These are phyloP conservation scores for Brenthis daphne DNA, from an alignment of 2,888 invertebrate genomes.

Conservation along the genomic window DNA sequence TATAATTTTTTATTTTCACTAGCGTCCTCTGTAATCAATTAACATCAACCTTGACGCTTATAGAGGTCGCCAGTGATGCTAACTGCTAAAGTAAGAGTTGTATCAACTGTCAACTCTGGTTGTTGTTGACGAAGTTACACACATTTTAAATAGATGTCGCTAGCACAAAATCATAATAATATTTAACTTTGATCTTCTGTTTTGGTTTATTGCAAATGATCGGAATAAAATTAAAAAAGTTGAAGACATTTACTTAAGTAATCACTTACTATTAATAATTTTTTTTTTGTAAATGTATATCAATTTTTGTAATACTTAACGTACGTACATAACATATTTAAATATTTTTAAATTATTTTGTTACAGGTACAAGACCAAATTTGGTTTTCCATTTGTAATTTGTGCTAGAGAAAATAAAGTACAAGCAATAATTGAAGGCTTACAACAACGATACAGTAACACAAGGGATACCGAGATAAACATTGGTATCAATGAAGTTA, in stretches of 20 bases:
- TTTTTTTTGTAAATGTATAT: background rate
- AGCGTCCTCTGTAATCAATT: no score
- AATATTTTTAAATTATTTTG: background rate
- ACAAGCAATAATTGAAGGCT: constrained; percentile 80
- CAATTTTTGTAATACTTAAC: background rate
- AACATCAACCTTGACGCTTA: no score
- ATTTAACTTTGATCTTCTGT: no score
- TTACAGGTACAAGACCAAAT: constrained; percentile 84
- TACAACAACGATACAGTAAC: constrained; percentile 80
- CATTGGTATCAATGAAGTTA: constrained; percentile 84
- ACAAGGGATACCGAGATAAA: constrained; percentile 77
- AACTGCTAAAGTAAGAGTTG: no score
- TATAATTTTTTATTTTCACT: no score
- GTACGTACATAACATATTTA: no score
- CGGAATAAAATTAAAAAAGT: no score
- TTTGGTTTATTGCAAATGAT: no score
- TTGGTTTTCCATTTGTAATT: constrained; percentile 86
- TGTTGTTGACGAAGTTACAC: background rate
- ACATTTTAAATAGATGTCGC: constrained; percentile 7
- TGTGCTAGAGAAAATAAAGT: constrained; percentile 85
- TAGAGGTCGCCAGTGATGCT: no score
- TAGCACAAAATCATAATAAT: background rate
- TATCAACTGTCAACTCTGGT: no score
- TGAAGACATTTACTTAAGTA: no score
- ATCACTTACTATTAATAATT: no score